Evolutionary conservation across 2,113 vertebrate species (phyloP), one percentile per base, ranked within the genome.

Genomic region (Sphaerodactylus townsendi): DNA sequence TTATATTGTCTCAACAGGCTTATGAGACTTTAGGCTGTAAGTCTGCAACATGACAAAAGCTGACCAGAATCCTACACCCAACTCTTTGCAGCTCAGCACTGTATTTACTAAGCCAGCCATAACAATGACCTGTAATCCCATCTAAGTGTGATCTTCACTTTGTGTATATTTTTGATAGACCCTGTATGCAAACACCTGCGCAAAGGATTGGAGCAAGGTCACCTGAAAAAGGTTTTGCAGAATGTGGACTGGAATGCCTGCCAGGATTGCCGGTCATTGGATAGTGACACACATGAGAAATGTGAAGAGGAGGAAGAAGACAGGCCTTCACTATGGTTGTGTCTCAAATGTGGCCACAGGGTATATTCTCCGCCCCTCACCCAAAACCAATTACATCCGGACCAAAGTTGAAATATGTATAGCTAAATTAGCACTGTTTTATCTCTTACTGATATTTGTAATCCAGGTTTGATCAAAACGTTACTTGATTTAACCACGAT

Each of bases 341-440:
- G 99, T 95, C 95, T 99, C 85, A 99, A 98, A 96, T 99, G 99
- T 88, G 98, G 98, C 77, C 97, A 99, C 81, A 97, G 96, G 95
- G 99, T 99, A 96, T 91, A 46, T 90, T 21, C 74, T 71, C 96
- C 65, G 81, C 85, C 82, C 53, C 77, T 44, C 44, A 44, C n/a
- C n/a, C n/a, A n/a, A n/a, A n/a, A n/a, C 4, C 84, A n/a, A 80
- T 83, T 48, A 50, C 19, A 1, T 81, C 46, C 53, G 25, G 87
- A 87, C 50, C 41, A 39, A 10, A 50, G 9, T 65, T 77, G 85
- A 1, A 0, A 83, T 62, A 50, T 72, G 10, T 28, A 10, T 56
- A 28, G 48, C n/a, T 44, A 15, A 39, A 84, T 62, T 69, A 44
- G 64, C 17, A 64, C 21, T 64, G 9, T 48, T 28, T 66, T 35